Conservation (phyloP, 1,140 invertebrate species). For the Popillia japonica region DNA sequence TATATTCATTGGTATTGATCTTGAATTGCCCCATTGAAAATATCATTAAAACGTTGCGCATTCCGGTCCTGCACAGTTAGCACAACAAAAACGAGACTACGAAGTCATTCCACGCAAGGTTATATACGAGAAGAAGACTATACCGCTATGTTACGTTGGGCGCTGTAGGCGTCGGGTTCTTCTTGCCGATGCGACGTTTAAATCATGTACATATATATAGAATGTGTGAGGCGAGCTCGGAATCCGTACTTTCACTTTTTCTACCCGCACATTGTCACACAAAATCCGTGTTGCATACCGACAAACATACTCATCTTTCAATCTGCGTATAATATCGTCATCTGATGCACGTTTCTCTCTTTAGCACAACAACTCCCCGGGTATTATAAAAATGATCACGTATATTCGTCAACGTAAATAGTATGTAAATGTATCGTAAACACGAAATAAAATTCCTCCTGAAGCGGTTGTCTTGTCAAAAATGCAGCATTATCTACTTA, state of each 20-base stretch:
- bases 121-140: conserved; percentile 16
- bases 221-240: background rate
- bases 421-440: background rate
- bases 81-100: conserved; percentile 27
- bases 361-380: background rate
- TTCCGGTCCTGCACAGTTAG: background rate
- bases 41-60: background rate
- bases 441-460: background rate
- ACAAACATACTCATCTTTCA: background rate
- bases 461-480: background rate
- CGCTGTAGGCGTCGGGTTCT: background rate
- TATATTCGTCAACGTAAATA: background rate
- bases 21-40: too few relatives aligned
- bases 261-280: conserved; percentile 4
- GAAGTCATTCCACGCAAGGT: conserved; percentile 29
- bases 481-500: background rate
- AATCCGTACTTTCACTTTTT: conserved; percentile 34
- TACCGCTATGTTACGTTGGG: conserved; percentile 19
- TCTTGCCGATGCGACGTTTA: background rate
- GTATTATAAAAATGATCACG: background rate
- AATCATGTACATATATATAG: background rate
- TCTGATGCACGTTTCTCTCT: background rate
- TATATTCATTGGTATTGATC: too few relatives aligned
- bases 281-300: background rate
- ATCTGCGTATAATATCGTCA: background rate